These are phyloP conservation scores for Isurus oxyrinchus DNA, from an alignment of 2,113 vertebrate genomes.

Conservation along the genomic window DNA sequence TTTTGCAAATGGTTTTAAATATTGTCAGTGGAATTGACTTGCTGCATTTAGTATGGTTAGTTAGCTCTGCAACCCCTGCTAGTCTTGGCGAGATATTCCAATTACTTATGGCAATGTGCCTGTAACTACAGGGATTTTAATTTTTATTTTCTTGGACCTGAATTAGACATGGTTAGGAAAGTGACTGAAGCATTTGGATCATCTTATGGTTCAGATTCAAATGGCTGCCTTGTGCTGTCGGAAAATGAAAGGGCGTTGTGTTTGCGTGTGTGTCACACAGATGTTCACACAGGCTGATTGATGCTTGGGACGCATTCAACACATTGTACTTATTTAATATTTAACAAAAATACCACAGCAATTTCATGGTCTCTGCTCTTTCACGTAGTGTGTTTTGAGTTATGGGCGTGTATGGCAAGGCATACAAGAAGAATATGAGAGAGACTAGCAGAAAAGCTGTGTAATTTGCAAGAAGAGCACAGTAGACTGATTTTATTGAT, in stretches of 20 bases:
- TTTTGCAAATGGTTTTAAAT: constrained; percentile 15
- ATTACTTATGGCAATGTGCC: not conserved
- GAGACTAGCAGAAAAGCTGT: not conserved
- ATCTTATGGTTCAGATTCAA: not conserved
- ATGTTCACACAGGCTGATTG: not conserved
- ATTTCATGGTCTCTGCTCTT: constrained; percentile 18
- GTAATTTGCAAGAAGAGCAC: not conserved
- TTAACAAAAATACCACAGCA: constrained; percentile 25
- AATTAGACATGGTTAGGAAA: not conserved
- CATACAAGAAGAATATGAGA: not conserved
- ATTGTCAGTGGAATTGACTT: not conserved
- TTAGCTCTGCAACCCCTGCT: constrained; percentile 8
- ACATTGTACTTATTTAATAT: constrained; percentile 29
- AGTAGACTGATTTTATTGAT: not conserved
- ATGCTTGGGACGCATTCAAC: constrained; percentile 12
- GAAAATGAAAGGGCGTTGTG: not conserved
- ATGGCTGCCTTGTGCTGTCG: not conserved
- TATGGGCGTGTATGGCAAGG: not conserved
- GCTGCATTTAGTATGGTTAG: constrained; percentile 8
- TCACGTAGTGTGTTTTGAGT: constrained; percentile 15
- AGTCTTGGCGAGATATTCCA: not conserved
- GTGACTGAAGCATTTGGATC: constrained; percentile 27
- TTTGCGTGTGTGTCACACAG: not conserved
- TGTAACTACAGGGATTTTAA: not conserved
- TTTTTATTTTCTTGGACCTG: not conserved